phyloP scores from a whole-genome alignment of 1,140 invertebrate species.

The Mizuhopecten yessoensis region DNA sequence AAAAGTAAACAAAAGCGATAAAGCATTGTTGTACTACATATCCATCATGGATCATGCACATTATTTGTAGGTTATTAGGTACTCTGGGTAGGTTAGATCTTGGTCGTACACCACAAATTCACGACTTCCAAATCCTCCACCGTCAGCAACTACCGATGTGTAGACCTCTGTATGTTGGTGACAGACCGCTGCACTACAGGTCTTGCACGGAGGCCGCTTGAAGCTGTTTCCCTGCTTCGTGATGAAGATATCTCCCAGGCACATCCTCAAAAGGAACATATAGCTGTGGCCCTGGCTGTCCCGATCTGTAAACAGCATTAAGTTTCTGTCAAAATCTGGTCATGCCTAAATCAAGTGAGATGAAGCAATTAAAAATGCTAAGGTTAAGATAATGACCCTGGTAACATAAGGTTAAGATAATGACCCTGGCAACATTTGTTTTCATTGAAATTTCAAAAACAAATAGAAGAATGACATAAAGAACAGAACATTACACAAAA shows the following conservation, averaged over 20 bases:
- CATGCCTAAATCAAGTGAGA: too few species aligned
- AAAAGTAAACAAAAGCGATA: too few species aligned
- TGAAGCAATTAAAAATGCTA: too few species aligned
- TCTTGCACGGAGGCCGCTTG: conserved; percentile 50
- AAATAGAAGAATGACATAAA: too few species aligned
- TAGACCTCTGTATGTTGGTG: conserved; percentile 44
- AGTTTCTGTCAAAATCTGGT: too few species aligned
- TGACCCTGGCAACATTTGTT: too few species aligned
- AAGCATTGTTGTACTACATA: too few species aligned
- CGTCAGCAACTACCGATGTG: conserved; percentile 50
- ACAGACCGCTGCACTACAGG: conserved; percentile 31
- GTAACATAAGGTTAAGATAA: too few species aligned
- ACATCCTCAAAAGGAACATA: conserved; percentile 59
- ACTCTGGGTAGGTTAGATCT: conserved; percentile 56
- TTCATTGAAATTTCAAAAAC: too few species aligned
- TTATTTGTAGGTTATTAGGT: conserved; percentile 53
- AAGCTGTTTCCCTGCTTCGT: background rate
- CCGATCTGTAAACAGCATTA: background rate
- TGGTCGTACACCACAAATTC: conserved; percentile 62
- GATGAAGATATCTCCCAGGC: conserved; percentile 54
- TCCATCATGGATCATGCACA: too few species aligned
- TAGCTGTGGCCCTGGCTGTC: background rate
- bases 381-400: too few species aligned
- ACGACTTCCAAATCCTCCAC: background rate
- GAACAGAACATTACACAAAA: too few species aligned